These are phyloP conservation scores for Cloeon dipterum DNA, from an alignment of 2,888 invertebrate genomes.

Conservation along the genomic window DNA sequence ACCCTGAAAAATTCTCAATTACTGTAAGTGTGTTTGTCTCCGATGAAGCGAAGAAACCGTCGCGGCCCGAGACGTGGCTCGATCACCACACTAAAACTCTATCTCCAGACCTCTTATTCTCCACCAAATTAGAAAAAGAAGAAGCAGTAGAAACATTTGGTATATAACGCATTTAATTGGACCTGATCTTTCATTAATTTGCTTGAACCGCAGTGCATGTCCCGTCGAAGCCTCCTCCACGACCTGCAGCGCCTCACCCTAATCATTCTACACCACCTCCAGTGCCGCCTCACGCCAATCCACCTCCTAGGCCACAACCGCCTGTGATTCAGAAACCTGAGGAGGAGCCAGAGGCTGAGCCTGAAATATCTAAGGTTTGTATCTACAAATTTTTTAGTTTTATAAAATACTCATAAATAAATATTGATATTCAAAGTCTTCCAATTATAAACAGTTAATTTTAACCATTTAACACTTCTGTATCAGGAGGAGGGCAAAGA, in stretches of 20 bases:
- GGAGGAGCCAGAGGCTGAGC: background rate
- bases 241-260: conserved; percentile 10
- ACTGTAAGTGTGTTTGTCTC: conserved; percentile 46
- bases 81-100: conserved; percentile 11
- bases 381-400: too few species aligned
- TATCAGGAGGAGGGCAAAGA: background rate
- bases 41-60: conserved; percentile 38
- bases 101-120: conserved; percentile 38
- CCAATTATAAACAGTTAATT: too few species aligned
- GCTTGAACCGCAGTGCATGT: conserved; percentile 8
- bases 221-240: conserved; percentile 10
- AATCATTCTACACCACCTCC: conserved; percentile 6
- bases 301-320: conserved; percentile 14
- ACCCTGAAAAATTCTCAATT: conserved; percentile 40
- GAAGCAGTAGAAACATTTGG: conserved; percentile 69
- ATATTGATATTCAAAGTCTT: too few species aligned
- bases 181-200: too few species aligned
- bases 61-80: conserved; percentile 42
- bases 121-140: conserved; percentile 54
- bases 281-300: conserved; percentile 14
- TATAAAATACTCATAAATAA: too few species aligned
- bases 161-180: too few species aligned
- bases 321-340: conserved; percentile 10
- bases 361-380: background rate
- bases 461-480: too few species aligned